phyloP scores from a whole-genome alignment of 2,797 vertebrate species.

The Acanthornis magna region DNA sequence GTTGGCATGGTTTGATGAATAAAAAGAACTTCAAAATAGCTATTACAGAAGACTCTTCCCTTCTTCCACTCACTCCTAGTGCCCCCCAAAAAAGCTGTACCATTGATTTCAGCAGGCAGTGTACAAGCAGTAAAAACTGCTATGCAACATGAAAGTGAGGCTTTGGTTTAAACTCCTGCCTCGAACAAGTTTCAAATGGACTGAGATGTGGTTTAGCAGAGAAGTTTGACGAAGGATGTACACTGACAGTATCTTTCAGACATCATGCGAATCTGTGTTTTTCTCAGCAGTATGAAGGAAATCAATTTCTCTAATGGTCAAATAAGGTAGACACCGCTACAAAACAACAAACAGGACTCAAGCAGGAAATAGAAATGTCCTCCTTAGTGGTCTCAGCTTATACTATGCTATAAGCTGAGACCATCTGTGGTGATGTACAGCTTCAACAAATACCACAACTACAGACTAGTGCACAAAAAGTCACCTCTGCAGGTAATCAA shows the following conservation, averaged over 20 bases:
- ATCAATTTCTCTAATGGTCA: background rate
- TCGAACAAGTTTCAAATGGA: background rate
- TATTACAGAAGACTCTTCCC: background rate
- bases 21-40: background rate
- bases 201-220: background rate
- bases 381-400: background rate
- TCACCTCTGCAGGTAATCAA: background rate
- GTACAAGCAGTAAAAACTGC: background rate
- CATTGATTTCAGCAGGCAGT: background rate
- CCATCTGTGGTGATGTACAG: background rate
- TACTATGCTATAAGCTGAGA: background rate
- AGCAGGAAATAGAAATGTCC: background rate
- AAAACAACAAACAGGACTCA: background rate
- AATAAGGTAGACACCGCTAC: rapidly evolving
- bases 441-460: background rate
- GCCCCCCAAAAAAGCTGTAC: background rate
- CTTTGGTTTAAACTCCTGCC: background rate
- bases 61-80: background rate
- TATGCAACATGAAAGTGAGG: background rate
- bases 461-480: background rate
- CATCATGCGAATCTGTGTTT: background rate
- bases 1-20: background rate
- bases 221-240: background rate
- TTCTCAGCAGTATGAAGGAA: background rate
- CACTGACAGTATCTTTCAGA: background rate